These are phyloP conservation scores for Sapajus apella DNA, from an alignment of 2,113 vertebrate genomes.

Conservation along the genomic window DNA sequence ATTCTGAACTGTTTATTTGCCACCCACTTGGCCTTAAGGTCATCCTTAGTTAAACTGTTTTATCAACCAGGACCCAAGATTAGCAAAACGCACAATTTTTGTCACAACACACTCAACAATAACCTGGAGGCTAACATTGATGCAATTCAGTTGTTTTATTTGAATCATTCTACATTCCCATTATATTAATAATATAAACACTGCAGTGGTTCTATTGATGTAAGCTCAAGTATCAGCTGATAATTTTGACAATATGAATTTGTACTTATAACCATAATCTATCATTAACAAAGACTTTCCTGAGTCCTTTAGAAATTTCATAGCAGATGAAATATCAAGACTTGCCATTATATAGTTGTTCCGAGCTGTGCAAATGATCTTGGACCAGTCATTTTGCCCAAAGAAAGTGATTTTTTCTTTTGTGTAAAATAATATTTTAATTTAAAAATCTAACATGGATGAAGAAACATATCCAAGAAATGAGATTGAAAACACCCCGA, in stretches of 20 bases:
- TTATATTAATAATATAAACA: background rate
- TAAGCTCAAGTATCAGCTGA: background rate
- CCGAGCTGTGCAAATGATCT: background rate
- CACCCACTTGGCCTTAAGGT: background rate
- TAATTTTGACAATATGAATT: conserved; percentile 22
- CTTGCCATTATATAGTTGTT: background rate
- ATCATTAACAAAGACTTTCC: background rate
- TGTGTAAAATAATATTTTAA: conserved; percentile 35
- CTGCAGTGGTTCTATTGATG: background rate
- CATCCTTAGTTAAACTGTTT: background rate
- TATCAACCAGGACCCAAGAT: background rate
- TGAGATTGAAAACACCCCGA: background rate
- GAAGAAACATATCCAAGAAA: background rate
- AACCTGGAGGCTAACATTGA: background rate
- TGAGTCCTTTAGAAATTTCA: background rate
- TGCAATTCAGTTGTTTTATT: background rate
- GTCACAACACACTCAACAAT: background rate
- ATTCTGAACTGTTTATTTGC: background rate
- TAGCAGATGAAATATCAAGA: background rate
- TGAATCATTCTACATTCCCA: background rate
- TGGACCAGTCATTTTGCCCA: background rate
- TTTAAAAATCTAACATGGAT: background rate
- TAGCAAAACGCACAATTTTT: background rate
- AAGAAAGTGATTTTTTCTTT: background rate
- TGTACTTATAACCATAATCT: background rate